Evolutionary conservation across 2,888 invertebrate genomes (phyloP), one percentile per base, ranked within the genome.

Genomic region (Hypsopygia costalis): DNA sequence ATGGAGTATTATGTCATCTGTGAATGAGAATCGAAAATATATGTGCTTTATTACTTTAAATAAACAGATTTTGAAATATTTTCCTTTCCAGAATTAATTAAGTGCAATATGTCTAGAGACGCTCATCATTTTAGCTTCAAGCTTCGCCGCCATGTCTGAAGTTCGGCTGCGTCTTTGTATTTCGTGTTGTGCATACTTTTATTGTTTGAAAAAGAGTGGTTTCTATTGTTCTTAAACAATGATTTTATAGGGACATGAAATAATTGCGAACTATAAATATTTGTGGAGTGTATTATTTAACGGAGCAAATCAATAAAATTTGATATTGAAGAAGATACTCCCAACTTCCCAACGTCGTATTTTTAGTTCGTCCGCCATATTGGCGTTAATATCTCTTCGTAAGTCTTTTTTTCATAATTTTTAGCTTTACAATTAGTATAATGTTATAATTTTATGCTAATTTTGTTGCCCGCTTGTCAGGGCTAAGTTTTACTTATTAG

Each of bases 331-430:
- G 79, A 76, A 85, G 79, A 82, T 69, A 74, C 81, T 82, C 77
- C 77, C 65, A 43, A 41, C 44, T 37, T 46, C 47, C 40, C 46
- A 71, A 75, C 87, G 82, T 82, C 87, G 86, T 89, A 89, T 89
- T 88, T 89, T 89, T 89, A 89, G 90, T 91, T 85, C 90, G 88
- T 90, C 91, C 92, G 92, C 92, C 92, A 92, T 92, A 91, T 92
- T 92, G 92, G 91, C 90, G 90, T 90, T 90, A 88, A 87, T 90
- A 89, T 83, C 74, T 85, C 80, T 83, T 86, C 86, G 88, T 87
- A 87, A 87, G 88, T 87, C 81, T 75, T 86, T 86, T n/a, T 86
- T 86, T 76, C 69, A 70, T 80, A 79, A 80, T 81, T 79, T 72
- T 73, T 80, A 74, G 79, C 78, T 83, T 81, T 74, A 67, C 58